These are phyloP conservation scores for Marmota monax DNA, from an alignment of 2,113 vertebrate genomes.

Conservation along the genomic window DNA sequence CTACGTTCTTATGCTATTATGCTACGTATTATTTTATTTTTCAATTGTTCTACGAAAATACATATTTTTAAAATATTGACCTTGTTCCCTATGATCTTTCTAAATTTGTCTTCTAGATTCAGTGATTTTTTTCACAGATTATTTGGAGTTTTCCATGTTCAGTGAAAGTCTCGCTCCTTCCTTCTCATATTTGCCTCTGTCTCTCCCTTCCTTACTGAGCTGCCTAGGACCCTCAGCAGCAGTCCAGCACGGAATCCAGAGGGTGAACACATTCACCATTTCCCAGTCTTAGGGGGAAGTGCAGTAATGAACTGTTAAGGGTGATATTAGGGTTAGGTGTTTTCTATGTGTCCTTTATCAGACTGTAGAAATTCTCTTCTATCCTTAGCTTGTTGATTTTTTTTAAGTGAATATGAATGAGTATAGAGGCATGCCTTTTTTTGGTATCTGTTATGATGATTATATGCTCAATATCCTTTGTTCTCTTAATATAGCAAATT, in stretches of 20 bases:
- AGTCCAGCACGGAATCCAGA: neutral
- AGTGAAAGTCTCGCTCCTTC: neutral
- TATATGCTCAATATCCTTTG: slow-evolving; percentile 27
- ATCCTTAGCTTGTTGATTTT: neutral
- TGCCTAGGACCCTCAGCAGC: neutral
- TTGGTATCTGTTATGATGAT: slow-evolving; percentile 44
- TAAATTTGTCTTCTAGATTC: neutral
- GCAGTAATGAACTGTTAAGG: neutral
- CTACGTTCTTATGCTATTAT: neutral
- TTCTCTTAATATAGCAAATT: slow-evolving; percentile 28
- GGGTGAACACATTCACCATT: neutral
- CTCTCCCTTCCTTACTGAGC: neutral
- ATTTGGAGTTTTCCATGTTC: neutral
- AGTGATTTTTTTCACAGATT: neutral
- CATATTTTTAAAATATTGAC: neutral
- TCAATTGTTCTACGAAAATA: neutral
- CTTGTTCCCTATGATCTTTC: neutral
- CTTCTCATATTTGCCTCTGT: neutral
- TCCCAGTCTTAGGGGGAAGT: neutral
- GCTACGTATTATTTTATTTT: neutral
- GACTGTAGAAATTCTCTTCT: neutral
- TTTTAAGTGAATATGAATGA: neutral
- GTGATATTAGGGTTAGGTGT: neutral
- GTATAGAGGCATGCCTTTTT: neutral
- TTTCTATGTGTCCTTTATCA: neutral